phyloP scores from a whole-genome alignment of 2,113 vertebrate genomes.

The Indri indri region DNA sequence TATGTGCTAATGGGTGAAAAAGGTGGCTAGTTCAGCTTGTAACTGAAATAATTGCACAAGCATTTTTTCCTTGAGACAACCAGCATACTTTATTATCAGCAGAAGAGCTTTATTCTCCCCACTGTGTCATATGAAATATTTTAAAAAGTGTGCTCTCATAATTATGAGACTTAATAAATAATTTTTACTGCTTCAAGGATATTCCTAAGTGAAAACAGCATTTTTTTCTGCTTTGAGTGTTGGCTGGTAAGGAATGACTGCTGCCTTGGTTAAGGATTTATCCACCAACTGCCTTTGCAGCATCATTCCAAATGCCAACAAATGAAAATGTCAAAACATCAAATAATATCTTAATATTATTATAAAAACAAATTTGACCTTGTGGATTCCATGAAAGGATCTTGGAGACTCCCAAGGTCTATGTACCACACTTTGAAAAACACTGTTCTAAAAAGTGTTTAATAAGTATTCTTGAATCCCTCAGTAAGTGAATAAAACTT shows the following conservation, averaged over 20 bases:
- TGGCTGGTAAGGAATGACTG: background rate
- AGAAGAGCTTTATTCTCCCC: background rate
- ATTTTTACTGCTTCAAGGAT: background rate
- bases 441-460: background rate
- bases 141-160: background rate
- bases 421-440: background rate
- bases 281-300: background rate
- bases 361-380: background rate
- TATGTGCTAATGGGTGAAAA: no score
- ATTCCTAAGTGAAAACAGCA: background rate
- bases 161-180: background rate
- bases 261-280: background rate
- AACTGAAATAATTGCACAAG: background rate
- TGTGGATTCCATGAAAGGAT: background rate
- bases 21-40: background rate
- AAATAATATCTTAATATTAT: background rate
- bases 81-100: background rate
- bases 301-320: constrained; percentile 1
- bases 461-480: background rate
- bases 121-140: background rate
- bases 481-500: background rate
- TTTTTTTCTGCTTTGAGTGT: background rate
- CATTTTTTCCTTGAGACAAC: background rate
- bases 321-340: background rate
- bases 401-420: background rate